phyloP scores from a whole-genome alignment of 2,888 invertebrate genomes.

The Hoplodrina ambigua region DNA sequence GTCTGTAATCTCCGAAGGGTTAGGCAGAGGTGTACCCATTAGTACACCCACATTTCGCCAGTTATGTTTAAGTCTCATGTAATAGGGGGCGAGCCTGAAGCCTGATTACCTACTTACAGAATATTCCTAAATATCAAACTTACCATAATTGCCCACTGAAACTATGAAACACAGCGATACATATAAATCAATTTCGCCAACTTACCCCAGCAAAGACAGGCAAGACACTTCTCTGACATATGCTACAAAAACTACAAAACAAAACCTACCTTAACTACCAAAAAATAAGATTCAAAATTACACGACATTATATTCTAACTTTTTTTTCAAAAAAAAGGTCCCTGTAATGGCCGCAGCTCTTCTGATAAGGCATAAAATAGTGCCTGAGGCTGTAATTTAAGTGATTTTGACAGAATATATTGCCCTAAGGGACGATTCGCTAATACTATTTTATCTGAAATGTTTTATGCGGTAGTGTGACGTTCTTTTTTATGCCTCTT shows the following conservation, averaged over 20 bases:
- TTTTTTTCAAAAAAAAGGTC: conserved; percentile 62
- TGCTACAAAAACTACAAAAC: background rate
- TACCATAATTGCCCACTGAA: conserved; percentile 66
- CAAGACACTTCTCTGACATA: conserved; percentile 63
- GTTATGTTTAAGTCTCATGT: too few relatives aligned
- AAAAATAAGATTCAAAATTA: conserved; percentile 17
- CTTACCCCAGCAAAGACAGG: conserved; percentile 53
- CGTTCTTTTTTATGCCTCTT: conserved; percentile 55
- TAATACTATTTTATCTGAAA: conserved; percentile 70
- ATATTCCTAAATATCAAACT: conserved; percentile 38
- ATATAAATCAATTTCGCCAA: conserved; percentile 80
- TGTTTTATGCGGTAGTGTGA: conserved; percentile 61
- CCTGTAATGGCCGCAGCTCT: conserved; percentile 66
- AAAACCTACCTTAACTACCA: conserved; percentile 26
- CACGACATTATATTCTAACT: background rate
- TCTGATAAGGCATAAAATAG: conserved; percentile 81
- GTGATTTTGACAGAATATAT: conserved; percentile 78
- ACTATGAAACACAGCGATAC: conserved; percentile 71
- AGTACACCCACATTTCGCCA: too few relatives aligned
- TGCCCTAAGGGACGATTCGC: conserved; percentile 67
- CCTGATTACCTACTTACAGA: conserved; percentile 22
- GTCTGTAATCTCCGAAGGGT: too few relatives aligned
- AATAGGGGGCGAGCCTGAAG: too few relatives aligned
- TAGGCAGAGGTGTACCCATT: too few relatives aligned
- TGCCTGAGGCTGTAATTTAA: conserved; percentile 78